Percentiles rank a stretch among this genome's conserved stretches.
phyloP scores from a whole-genome alignment of 1,140 invertebrate genomes.

The Drosophila novamexicana region DNA sequence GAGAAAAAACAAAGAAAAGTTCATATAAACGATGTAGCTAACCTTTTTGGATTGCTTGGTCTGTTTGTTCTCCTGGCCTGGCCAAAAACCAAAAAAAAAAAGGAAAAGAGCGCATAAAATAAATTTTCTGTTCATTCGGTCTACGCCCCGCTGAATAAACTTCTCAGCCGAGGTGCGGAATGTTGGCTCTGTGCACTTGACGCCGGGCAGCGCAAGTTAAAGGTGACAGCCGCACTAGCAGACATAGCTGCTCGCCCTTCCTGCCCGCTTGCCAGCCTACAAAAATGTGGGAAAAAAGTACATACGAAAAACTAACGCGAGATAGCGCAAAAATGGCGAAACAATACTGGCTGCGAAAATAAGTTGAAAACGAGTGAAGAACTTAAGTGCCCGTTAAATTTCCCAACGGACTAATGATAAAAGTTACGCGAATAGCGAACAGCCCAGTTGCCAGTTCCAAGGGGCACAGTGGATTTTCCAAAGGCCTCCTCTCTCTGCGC shows the following conservation, averaged over 20 bases:
- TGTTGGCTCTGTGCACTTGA: constrained; percentile 38
- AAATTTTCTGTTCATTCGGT: constrained; percentile 58
- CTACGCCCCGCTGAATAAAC: constrained; percentile 7
- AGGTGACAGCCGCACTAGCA: constrained; percentile 64
- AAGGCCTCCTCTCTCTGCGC: constrained; percentile 4
- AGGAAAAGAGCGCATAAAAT: constrained; percentile 72
- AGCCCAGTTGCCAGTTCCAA: constrained; percentile 31
- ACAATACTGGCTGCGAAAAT: constrained; percentile 72
- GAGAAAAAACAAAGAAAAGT: constrained; percentile 54
- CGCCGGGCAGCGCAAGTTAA: constrained; percentile 50
- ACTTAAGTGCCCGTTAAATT: constrained; percentile 83
- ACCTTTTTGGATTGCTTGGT: constrained; percentile 55
- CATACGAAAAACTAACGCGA: constrained; percentile 31
- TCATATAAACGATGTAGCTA: constrained; percentile 71
- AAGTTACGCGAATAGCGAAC: constrained; percentile 76
- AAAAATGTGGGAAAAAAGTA: constrained; percentile 33
- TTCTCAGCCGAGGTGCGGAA: constrained; percentile 35
- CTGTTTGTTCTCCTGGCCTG: constrained; percentile 28
- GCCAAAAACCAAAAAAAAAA: neutral
- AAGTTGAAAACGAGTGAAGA: constrained; percentile 76
- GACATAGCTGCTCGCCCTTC: neutral
- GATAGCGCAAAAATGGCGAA: constrained; percentile 63
- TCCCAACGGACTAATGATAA: constrained; percentile 81
- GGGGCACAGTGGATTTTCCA: neutral
- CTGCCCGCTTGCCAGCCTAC: neutral